Evolutionary conservation across 2,113 vertebrate genomes (phyloP), one percentile per base, ranked within the genome.

Genomic region (Pelmatolapia mariae): DNA sequence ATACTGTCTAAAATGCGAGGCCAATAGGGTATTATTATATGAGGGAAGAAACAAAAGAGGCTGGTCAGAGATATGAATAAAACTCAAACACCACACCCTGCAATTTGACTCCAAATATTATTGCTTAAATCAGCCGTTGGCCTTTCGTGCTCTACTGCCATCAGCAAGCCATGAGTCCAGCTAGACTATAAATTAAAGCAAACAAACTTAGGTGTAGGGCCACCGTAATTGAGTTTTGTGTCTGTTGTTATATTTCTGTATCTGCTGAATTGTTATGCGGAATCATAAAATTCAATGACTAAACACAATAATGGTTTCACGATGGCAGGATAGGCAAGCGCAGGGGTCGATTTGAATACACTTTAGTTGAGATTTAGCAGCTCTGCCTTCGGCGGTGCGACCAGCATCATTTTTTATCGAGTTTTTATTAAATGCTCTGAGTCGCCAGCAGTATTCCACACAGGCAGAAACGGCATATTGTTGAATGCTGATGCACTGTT

Each of bases 211-310:
- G 90, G 52, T 89, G 80, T 88, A 36, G 5, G 82, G 73, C 80
- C 47, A 31, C 61, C 81, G 87, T 94, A 95, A 95, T 95, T 95
- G 93, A 86, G 87, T 95, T 94, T 89, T 81, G 91, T 80, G 71
- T 88, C 83, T 85, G 87, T 92, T 95, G 91, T 93, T 92, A 84
- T 91, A 93, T 92, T 94, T 93, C 86, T 56, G 40, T 83, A 87
- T 92, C 66, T 86, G 90, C 88, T 13, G 38, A 88, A 88, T 90
- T 95, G 92, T 93, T 95, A 91, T 91, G 92, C 45, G 16, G 80
- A 93, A 94, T 95, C 92, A 95, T 94, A 94, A 96, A 96, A 95
- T 94, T 89, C 93, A 96, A 89, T 92, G 93, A 94, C 91, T 93
- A 86, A 92, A 94, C 88, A 94, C 94, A 92, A 95, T 93, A 82